Evolutionary conservation across 2,797 vertebrate genomes (phyloP).

Genomic region (Salarias fasciatus): DNA sequence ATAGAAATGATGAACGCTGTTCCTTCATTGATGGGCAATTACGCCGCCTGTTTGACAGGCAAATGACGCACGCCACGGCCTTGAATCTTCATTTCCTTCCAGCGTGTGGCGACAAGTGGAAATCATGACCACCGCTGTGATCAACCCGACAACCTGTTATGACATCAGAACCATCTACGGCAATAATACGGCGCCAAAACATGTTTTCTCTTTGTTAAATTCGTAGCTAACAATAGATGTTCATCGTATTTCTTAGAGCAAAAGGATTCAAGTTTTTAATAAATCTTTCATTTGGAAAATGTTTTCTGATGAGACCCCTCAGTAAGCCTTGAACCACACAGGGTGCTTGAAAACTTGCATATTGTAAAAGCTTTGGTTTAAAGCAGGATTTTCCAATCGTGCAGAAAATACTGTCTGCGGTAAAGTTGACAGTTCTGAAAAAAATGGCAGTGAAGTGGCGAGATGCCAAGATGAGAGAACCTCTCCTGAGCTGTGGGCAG

Average conservation of each 20-base stretch:
- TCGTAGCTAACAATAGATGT: too few species aligned
- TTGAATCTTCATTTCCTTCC: constrained; percentile 67
- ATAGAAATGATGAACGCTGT: constrained; percentile 70
- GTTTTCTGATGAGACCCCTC: neutral
- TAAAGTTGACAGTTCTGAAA: too few species aligned
- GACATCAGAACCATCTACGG: constrained; percentile 21
- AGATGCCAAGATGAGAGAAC: too few species aligned
- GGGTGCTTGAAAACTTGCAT: too few species aligned
- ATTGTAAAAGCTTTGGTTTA: too few species aligned
- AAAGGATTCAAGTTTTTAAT: neutral
- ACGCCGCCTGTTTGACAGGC: constrained; percentile 54
- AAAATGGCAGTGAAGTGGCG: too few species aligned
- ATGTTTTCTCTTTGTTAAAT: neutral
- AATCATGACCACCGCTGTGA: constrained; percentile 38
- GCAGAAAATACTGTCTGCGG: too few species aligned
- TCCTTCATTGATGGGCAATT: constrained; percentile 59
- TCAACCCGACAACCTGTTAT: constrained; percentile 22
- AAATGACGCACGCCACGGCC: constrained; percentile 65
- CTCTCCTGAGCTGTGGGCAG: too few species aligned
- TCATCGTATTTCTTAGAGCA: too few species aligned
- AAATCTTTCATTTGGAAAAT: neutral
- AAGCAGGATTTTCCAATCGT: too few species aligned
- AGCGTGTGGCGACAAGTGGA: constrained; percentile 28
- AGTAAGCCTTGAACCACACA: too few species aligned
- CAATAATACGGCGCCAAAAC: constrained; percentile 8